A percentile compares a stretch with the other conserved stretches of the same genome.
phyloP scores from a whole-genome alignment of 2,113 vertebrate genomes.

The Bombycilla garrulus region DNA sequence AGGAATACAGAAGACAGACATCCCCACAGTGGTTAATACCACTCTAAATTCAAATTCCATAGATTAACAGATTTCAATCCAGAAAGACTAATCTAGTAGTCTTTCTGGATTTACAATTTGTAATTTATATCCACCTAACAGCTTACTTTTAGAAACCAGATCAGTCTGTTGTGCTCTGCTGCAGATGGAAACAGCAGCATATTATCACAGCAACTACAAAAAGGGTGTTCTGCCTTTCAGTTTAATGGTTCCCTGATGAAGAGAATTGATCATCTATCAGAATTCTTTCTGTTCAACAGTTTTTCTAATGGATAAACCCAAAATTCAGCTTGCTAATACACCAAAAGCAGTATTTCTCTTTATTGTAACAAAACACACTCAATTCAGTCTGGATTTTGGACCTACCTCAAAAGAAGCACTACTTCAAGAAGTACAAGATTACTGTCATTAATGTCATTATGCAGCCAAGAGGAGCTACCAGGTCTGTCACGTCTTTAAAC shows the following conservation, averaged over 20 bases:
- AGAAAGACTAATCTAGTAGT: background rate
- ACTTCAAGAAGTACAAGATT: background rate
- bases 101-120: too few relatives aligned
- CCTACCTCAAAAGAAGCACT: background rate
- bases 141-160: conserved; percentile 7
- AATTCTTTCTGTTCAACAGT: background rate
- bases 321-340: background rate
- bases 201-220: background rate
- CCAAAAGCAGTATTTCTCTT: background rate
- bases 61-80: conserved; percentile 3
- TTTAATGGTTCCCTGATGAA: background rate
- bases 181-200: background rate
- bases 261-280: background rate
- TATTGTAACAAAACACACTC: background rate
- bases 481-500: background rate
- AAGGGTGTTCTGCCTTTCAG: background rate
- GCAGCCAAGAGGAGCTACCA: background rate
- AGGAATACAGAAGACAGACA: background rate
- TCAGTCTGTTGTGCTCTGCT: background rate
- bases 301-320: background rate
- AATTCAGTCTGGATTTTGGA: background rate
- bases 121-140: conserved; percentile 12
- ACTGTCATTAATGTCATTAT: background rate
- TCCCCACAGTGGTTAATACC: background rate
- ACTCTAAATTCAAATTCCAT: background rate